phyloP scores from a whole-genome alignment of 2,888 invertebrate genomes.

The Trichogramma evanescens region DNA sequence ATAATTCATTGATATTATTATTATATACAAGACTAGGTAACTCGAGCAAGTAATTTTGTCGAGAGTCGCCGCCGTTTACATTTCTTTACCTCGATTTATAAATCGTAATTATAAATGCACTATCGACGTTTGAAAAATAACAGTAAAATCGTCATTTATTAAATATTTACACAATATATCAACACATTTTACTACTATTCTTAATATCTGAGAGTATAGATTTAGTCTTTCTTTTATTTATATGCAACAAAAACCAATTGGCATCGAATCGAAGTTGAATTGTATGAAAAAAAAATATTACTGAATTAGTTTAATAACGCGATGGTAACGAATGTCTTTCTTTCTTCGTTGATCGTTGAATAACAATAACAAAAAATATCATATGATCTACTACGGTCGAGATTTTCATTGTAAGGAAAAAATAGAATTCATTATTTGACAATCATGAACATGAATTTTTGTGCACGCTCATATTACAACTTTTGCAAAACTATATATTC shows the following conservation, averaged over 20 bases:
- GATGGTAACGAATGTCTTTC: neutral
- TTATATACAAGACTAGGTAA: conserved; percentile 47
- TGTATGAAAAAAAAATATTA: no score
- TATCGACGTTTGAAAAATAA: conserved; percentile 27
- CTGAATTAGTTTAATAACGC: neutral
- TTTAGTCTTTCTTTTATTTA: conserved; percentile 5
- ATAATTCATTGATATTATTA: conserved; percentile 12
- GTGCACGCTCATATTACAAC: no score
- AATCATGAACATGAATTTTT: no score
- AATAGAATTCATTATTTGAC: no score
- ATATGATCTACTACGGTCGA: no score
- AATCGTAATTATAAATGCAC: conserved; percentile 23
- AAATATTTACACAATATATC: conserved; percentile 45
- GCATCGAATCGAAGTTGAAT: no score
- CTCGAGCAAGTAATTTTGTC: conserved; percentile 32
- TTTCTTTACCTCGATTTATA: conserved; percentile 15
- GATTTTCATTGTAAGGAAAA: no score
- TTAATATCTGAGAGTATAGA: conserved; percentile 8
- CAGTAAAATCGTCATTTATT: conserved; percentile 28
- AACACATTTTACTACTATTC: conserved; percentile 38
- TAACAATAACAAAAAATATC: no score
- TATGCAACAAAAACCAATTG: neutral
- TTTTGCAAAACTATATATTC: no score
- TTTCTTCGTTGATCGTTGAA: no score
- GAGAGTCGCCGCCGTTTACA: conserved; percentile 21